A percentile compares a stretch with the other conserved stretches of the same genome.
phyloP scores from a whole-genome alignment of 2,888 invertebrate genomes.

The Heliconius hortense region DNA sequence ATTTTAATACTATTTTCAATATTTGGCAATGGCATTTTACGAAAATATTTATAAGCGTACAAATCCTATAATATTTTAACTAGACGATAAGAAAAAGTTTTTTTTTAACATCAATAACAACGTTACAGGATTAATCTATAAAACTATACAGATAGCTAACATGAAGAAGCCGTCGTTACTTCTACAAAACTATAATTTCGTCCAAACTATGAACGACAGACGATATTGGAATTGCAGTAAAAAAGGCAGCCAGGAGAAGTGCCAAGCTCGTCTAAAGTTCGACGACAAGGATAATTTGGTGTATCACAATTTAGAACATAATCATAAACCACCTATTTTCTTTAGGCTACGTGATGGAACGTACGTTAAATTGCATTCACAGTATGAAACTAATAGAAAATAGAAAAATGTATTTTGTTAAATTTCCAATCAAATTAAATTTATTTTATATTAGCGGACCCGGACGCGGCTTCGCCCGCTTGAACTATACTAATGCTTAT shows the following conservation, averaged over 20 bases:
- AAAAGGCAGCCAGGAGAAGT: conserved; percentile 50
- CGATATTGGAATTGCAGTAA: conserved; percentile 65
- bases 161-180: conserved; percentile 48
- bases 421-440: no score
- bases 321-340: conserved; percentile 53
- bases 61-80: neutral
- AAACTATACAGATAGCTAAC: conserved; percentile 48
- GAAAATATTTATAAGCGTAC: neutral
- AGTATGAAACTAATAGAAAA: neutral
- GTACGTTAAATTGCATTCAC: conserved; percentile 41
- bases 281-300: conserved; percentile 52
- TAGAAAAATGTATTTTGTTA: no score
- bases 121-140: conserved; percentile 45
- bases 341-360: conserved; percentile 44
- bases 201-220: conserved; percentile 51
- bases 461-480: no score
- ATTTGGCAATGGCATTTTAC: neutral
- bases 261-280: conserved; percentile 58
- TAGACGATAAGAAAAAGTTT: neutral
- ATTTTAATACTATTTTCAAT: neutral
- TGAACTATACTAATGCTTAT: no score
- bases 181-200: no score
- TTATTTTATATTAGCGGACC: no score
- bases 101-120: neutral
- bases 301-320: conserved; percentile 51